These are phyloP conservation scores for Seriola aureovittata DNA, from an alignment of 2,113 vertebrate genomes.

Conservation along the genomic window DNA sequence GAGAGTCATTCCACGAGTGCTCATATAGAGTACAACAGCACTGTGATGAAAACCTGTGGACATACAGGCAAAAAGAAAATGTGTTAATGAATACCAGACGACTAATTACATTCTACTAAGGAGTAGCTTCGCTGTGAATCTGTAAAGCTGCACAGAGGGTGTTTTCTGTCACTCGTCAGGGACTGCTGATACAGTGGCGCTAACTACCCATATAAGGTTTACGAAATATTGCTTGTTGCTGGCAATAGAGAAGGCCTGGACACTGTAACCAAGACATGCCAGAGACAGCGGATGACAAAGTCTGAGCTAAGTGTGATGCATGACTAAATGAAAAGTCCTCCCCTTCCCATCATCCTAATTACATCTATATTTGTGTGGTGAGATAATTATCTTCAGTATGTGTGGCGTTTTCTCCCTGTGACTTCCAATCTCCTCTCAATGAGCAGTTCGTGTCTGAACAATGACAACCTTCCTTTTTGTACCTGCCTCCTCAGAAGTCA, in stretches of 20 bases:
- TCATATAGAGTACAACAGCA: no score
- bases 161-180: constrained; percentile 1
- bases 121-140: neutral
- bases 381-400: constrained; percentile 45
- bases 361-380: constrained; percentile 35
- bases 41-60: neutral
- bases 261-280: constrained; percentile 32
- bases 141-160: neutral
- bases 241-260: constrained; percentile 21
- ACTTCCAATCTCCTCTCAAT: constrained; percentile 17
- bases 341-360: constrained; percentile 35
- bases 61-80: neutral
- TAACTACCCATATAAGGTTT: constrained; percentile 31
- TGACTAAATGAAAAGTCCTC: constrained; percentile 45
- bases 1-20: no score
- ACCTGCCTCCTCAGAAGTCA: constrained; percentile 22
- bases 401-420: constrained; percentile 32
- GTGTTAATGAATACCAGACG: neutral
- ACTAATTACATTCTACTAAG: neutral
- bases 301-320: constrained; percentile 29
- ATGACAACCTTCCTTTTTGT: constrained; percentile 3
- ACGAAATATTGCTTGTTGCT: constrained; percentile 38
- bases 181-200: constrained; percentile 6
- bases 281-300: constrained; percentile 41
- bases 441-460: constrained; percentile 32